phyloP scores from a whole-genome alignment of 2,113 vertebrate genomes.

The Ivindomyrus marchei region DNA sequence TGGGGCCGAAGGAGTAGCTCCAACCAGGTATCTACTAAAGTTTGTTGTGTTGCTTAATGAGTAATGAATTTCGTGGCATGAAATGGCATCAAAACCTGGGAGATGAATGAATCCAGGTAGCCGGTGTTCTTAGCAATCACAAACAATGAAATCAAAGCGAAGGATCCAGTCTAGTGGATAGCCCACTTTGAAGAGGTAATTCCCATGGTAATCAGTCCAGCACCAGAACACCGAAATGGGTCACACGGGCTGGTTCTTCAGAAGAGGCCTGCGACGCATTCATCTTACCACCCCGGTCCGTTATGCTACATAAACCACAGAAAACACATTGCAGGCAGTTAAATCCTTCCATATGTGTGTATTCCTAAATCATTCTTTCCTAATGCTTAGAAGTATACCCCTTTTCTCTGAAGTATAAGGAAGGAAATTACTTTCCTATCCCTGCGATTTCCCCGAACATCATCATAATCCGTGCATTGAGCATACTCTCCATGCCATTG shows the following conservation, averaged over 20 bases:
- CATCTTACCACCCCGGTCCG: not conserved
- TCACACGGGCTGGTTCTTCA: not conserved
- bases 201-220: not conserved
- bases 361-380: not conserved
- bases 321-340: not conserved
- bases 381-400: not conserved
- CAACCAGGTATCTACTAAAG: not conserved
- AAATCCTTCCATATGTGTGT: not conserved
- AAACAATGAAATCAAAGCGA: not conserved
- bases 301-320: not conserved
- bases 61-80: not conserved
- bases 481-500: not conserved
- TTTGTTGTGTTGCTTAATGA: not conserved
- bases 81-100: not conserved
- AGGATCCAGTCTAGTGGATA: not conserved
- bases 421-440: not conserved
- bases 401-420: not conserved
- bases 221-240: not conserved
- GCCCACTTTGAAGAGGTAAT: not conserved
- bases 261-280: not conserved
- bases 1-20: not conserved
- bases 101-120: not conserved
- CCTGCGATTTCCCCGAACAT: not conserved
- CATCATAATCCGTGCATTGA: not conserved
- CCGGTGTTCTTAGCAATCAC: not conserved